Percentiles rank a stretch among this genome's conserved stretches.
These are phyloP conservation scores for Pogonocichla stellata DNA, from an alignment of 2,113 vertebrate species.

Conservation along the genomic window DNA sequence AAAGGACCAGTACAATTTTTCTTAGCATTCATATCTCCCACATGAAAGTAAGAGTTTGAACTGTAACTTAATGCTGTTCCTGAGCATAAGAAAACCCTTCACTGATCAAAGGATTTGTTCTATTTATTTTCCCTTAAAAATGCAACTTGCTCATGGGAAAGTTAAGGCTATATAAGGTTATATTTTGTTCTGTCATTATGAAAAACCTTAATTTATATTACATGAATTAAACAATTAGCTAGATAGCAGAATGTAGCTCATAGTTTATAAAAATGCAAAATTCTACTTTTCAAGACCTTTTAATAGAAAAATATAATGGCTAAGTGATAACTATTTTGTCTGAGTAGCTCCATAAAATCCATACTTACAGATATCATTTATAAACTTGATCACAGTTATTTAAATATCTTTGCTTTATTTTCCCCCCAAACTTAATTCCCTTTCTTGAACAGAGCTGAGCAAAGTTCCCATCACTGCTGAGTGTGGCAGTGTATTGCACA, in stretches of 20 bases:
- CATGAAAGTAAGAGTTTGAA: not conserved
- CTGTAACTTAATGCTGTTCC: constrained; percentile 13
- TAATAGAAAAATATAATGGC: not conserved
- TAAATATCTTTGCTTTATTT: not conserved
- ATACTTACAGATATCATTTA: not conserved
- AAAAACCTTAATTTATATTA: not conserved
- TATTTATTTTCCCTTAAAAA: not conserved
- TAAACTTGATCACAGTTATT: not conserved
- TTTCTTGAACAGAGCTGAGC: not conserved
- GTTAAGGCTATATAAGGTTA: not conserved
- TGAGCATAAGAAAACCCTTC: not conserved
- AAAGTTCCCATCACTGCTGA: not conserved
- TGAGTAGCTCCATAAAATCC: not conserved
- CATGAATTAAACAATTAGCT: not conserved
- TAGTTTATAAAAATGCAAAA: not conserved
- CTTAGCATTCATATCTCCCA: not conserved
- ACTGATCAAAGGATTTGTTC: not conserved
- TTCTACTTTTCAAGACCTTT: not conserved
- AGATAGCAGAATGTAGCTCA: not conserved
- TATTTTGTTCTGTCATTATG: not conserved
- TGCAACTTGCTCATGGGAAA: not conserved
- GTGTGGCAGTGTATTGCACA: not conserved
- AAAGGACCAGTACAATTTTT: constrained; percentile 5
- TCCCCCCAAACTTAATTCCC: fast-evolving
- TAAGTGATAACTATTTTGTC: not conserved